Percentiles rank a stretch among this genome's conserved stretches.
Evolutionary conservation across 2,113 vertebrate genomes (phyloP).

Genomic region (Eulemur macaco): DNA sequence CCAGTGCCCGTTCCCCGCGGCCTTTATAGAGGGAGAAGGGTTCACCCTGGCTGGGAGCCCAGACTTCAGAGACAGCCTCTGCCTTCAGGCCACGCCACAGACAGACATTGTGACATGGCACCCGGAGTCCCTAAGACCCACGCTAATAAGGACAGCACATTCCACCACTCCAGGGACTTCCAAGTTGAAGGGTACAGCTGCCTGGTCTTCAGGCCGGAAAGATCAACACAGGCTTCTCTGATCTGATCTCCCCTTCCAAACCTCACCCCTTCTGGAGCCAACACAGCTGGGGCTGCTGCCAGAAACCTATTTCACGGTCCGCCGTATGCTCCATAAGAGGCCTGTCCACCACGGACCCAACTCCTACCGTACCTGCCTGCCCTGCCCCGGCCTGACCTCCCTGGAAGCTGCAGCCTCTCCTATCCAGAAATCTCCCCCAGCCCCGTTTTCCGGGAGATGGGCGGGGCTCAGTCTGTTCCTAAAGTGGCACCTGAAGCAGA

Average conservation of each 20-base stretch:
- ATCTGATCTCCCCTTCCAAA: background rate
- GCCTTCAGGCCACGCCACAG: slow-evolving; percentile 12
- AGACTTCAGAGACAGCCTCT: background rate
- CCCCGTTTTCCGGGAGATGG: background rate
- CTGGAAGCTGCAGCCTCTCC: background rate
- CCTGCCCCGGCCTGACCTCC: background rate
- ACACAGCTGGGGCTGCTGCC: background rate
- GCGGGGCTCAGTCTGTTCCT: background rate
- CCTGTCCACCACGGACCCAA: background rate
- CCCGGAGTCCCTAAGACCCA: background rate
- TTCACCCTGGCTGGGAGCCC: background rate
- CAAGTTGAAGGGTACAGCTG: background rate
- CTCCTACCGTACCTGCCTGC: background rate
- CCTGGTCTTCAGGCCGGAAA: background rate
- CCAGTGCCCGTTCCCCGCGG: rapidly evolving
- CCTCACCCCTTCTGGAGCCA: background rate
- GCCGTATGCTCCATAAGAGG: background rate
- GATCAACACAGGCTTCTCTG: background rate
- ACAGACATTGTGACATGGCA: slow-evolving; percentile 19
- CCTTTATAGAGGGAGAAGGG: slow-evolving; percentile 64
- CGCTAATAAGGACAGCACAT: background rate
- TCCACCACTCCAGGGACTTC: background rate
- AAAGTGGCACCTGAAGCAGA: background rate
- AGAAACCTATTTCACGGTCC: background rate
- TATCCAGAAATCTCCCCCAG: background rate